Evolutionary conservation across 2,888 invertebrate genomes (phyloP).

Genomic region (Candidula unifasciata): DNA sequence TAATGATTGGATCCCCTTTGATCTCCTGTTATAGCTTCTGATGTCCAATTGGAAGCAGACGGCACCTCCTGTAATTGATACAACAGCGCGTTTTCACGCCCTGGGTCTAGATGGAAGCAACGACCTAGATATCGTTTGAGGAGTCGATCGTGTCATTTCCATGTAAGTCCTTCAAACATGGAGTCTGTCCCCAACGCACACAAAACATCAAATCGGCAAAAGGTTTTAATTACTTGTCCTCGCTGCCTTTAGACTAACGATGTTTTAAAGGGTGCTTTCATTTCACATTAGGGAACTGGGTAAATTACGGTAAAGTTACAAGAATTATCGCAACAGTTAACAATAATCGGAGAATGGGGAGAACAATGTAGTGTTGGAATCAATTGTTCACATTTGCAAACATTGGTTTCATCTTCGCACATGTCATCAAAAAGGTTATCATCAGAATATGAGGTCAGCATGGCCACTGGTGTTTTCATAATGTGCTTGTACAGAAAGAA

Average conservation of each 20-base stretch:
- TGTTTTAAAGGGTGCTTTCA: neutral
- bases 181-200: neutral
- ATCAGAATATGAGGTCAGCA: too few relatives aligned
- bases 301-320: too few relatives aligned
- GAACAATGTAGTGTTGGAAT: too few relatives aligned
- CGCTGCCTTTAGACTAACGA: neutral
- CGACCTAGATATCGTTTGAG: neutral
- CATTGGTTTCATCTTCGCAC: too few relatives aligned
- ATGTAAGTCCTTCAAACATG: too few relatives aligned
- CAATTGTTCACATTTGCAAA: too few relatives aligned
- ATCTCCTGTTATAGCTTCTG: slow-evolving; percentile 23
- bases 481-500: too few relatives aligned
- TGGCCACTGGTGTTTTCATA: too few relatives aligned
- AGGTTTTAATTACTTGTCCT: neutral
- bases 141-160: neutral
- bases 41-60: slow-evolving; percentile 28
- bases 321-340: too few relatives aligned
- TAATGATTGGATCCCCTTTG: slow-evolving; percentile 22
- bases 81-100: slow-evolving; percentile 11
- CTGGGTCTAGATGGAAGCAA: neutral
- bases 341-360: too few relatives aligned
- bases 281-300: neutral
- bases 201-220: neutral
- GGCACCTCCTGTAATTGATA: slow-evolving; percentile 32
- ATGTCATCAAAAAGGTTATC: too few relatives aligned